Percentiles rank a stretch among this genome's conserved stretches.
Evolutionary conservation across 2,888 invertebrate genomes (phyloP).

Genomic region (Mesodorylaimus sp.): DNA sequence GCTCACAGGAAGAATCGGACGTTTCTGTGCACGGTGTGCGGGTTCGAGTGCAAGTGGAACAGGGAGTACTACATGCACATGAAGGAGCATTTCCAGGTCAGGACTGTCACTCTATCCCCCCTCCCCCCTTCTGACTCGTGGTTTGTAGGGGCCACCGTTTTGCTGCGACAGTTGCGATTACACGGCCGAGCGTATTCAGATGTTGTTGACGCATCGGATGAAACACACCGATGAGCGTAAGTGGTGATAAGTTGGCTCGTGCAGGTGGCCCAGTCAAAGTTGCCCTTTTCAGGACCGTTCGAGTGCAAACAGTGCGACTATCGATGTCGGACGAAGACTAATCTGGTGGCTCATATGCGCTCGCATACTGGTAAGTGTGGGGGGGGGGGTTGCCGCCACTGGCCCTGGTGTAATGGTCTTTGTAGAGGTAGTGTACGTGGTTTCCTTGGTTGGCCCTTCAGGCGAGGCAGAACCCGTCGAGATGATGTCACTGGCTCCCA

Average conservation of each 20-base stretch:
- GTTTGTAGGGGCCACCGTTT: constrained; percentile 46
- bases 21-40: constrained; percentile 44
- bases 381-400: too few species aligned
- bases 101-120: constrained; percentile 7
- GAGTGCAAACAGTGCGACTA: constrained; percentile 41
- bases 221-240: constrained; percentile 39
- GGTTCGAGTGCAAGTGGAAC: constrained; percentile 46
- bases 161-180: constrained; percentile 45
- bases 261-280: too few species aligned
- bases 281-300: too few species aligned
- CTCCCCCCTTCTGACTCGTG: constrained; percentile 14
- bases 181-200: constrained; percentile 38
- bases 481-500: too few species aligned
- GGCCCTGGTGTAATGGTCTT: too few species aligned
- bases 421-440: too few species aligned
- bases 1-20: constrained; percentile 43
- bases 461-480: too few species aligned
- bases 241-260: too few species aligned
- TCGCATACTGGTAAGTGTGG: constrained; percentile 38
- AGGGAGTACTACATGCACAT: constrained; percentile 45
- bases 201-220: constrained; percentile 43
- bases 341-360: constrained; percentile 42
- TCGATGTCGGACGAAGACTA: constrained; percentile 42
- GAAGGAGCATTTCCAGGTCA: constrained; percentile 33
- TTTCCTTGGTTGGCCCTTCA: too few species aligned